Percentiles rank a stretch among this genome's conserved stretches.
Conservation (phyloP, 2,797 vertebrate species). For the Pseudomugil gertrudae region DNA sequence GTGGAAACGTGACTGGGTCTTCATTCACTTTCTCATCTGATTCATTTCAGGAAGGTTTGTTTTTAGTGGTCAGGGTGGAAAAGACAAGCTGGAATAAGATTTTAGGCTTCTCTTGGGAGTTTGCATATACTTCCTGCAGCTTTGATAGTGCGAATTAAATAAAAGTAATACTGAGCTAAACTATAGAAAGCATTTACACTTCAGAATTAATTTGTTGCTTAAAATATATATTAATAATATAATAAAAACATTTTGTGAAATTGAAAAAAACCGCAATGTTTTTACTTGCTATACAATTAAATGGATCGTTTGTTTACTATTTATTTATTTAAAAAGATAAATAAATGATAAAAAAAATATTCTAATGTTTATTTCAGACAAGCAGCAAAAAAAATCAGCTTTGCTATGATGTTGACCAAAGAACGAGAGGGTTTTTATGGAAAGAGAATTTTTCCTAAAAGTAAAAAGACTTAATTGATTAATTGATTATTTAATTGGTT, state of each 20-base stretch:
- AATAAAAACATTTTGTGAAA: background rate
- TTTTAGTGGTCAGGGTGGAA: background rate
- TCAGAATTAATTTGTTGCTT: background rate
- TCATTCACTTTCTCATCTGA: constrained; percentile 3
- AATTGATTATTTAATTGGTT: no score
- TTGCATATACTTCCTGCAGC: no score
- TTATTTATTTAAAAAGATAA: background rate
- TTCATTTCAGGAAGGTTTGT: background rate
- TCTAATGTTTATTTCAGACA: background rate
- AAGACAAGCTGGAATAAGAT: background rate
- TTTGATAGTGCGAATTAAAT: no score
- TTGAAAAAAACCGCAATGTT: background rate
- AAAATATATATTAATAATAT: no score
- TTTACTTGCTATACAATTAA: background rate
- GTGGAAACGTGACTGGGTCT: constrained; percentile 18
- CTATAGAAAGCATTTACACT: background rate
- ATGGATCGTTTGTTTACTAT: background rate
- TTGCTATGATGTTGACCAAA: background rate
- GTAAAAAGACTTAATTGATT: no score
- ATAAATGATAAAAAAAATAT: background rate
- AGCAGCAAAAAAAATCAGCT: no score
- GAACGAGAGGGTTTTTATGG: background rate
- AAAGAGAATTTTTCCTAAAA: background rate
- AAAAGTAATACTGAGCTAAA: no score
- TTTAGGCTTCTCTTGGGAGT: background rate